phyloP scores from a whole-genome alignment of 2,113 vertebrate genomes.

The Dissostichus mawsoni region DNA sequence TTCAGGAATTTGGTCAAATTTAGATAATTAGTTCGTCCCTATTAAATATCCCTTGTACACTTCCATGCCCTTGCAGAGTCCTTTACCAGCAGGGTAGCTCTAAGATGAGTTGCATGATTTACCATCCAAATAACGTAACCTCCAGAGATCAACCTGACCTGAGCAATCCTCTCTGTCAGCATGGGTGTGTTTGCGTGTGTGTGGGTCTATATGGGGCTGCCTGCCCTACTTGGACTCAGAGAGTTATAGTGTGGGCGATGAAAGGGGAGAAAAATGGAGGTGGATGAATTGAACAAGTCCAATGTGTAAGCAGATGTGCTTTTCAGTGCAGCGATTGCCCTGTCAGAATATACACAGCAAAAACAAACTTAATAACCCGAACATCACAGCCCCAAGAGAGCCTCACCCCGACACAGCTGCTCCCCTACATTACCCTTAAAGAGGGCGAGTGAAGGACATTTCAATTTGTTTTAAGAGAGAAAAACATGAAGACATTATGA shows the following conservation, averaged over 20 bases:
- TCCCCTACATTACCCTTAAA: background rate
- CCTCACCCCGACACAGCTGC: conserved; percentile 17
- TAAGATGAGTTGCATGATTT: background rate
- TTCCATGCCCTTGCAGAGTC: background rate
- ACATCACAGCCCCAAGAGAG: background rate
- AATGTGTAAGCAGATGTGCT: conserved; percentile 51
- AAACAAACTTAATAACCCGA: background rate
- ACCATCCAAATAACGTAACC: conserved; percentile 10
- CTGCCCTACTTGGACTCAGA: conserved; percentile 66
- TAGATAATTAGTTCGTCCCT: background rate
- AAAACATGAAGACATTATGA: too few relatives aligned
- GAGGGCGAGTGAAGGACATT: conserved; percentile 4
- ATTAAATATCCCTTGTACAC: background rate
- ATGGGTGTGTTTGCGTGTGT: conserved; percentile 25
- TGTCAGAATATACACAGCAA: background rate
- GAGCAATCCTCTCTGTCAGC: conserved; percentile 10
- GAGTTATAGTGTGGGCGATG: background rate
- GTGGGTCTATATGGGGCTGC: conserved; percentile 69
- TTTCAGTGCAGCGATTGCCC: background rate
- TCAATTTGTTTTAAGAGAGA: background rate
- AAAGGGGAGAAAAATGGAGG: background rate
- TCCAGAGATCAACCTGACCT: conserved; percentile 39
- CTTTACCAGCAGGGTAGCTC: background rate
- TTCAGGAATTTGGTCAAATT: background rate
- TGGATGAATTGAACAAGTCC: background rate